Evolutionary conservation across 92 coral and sea anemone genomes (phyloP), one percentile per base, ranked within the genome.

Genomic region (Isaurus tuberculatus): DNA sequence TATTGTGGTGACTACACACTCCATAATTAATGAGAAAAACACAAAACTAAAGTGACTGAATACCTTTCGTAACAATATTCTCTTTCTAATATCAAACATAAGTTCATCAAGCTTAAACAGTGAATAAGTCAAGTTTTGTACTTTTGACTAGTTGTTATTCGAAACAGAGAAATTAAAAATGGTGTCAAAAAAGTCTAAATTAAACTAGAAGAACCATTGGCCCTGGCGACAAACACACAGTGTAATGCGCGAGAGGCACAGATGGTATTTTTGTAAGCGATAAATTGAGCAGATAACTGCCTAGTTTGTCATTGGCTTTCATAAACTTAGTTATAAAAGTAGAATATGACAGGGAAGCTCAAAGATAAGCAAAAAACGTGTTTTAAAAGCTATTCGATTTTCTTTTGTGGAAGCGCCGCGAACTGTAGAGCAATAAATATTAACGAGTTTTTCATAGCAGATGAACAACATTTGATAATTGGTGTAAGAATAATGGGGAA

Each of bases 11-110:
- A 23, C 53, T 77, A 17, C 13, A 22, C 58, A 27, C 69, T 77
- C 58, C 82, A 77, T 77, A 77, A 77, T 77, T 77, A 22, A 77
- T 77, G 82, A 77, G 82, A 57, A 33, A 77, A 60, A 77, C 22
- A 58, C 53, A 77, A 57, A 77, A 49, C 36, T 40, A 57, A 75
- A 77, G 82, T 77, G 55, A 31, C 33, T 60, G 82, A 77, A 77
- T 34, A 70, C 82, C 58, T 58, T 77, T 40, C 43, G 82, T 34
- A 77, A 60, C 82, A 77, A 77, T 61, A 77, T 77, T 57, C 69
- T 34, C 44, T 44, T 14, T 42, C 13, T 34, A 16, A 22, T 33
- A 22, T 26, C 28, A 53, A 27, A 26, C 34, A 26, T 34, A 6
- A 55, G 22, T 63, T 77, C 23, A 20, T 36, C 11, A 51, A 34